Percentiles rank a stretch among this genome's conserved stretches.
These are phyloP conservation scores for Acronicta aceris DNA, from an alignment of 2,888 invertebrate species.

Conservation along the genomic window DNA sequence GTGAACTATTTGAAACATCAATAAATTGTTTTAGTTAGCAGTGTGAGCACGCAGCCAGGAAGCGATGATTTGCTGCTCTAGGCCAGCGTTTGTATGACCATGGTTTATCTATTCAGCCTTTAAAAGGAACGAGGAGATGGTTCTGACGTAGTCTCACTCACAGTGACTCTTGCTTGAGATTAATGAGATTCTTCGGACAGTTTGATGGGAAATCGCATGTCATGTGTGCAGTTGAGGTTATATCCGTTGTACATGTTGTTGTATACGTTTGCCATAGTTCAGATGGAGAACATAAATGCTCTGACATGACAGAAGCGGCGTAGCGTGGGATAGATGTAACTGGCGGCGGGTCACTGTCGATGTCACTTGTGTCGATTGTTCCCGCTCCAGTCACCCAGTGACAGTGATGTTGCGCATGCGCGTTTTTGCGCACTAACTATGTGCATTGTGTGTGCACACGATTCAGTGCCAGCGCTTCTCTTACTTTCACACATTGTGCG, in stretches of 20 bases:
- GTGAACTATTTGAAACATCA: neutral
- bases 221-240: too few relatives aligned
- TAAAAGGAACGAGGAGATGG: neutral
- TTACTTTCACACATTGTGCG: slow-evolving; percentile 41
- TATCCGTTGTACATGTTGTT: too few relatives aligned
- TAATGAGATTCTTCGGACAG: too few relatives aligned
- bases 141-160: too few relatives aligned
- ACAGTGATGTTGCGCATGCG: slow-evolving; percentile 40
- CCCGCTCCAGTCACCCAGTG: slow-evolving; percentile 45
- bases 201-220: too few relatives aligned
- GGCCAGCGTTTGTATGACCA: neutral
- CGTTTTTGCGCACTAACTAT: slow-evolving; percentile 16
- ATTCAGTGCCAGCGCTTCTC: slow-evolving; percentile 1
- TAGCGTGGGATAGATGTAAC: too few relatives aligned
- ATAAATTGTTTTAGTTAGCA: neutral
- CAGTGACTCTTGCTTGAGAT: too few relatives aligned
- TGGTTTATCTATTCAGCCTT: neutral
- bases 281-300: too few relatives aligned
- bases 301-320: too few relatives aligned
- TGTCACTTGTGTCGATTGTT: slow-evolving; percentile 2
- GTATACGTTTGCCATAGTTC: too few relatives aligned
- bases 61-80: neutral
- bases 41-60: neutral
- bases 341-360: neutral
- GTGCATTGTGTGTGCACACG: slow-evolving; percentile 41